Percentiles rank a stretch among this genome's conserved stretches.
Evolutionary conservation across 2,888 invertebrate species (phyloP).

Genomic region (Calameuta filiformis): DNA sequence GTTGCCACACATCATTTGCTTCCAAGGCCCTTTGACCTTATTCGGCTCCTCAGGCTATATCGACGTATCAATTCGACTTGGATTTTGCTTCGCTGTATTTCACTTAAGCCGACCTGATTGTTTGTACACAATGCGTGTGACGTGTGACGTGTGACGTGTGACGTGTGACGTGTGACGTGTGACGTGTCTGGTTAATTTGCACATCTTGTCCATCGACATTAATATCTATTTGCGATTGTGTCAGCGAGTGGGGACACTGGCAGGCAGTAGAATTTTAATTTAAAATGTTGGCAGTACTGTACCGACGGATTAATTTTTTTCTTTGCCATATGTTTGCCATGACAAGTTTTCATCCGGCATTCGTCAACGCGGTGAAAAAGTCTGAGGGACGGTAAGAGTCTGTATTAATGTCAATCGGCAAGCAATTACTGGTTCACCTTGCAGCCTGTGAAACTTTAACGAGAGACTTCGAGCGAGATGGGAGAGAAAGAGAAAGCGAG

Average conservation of each 20-base stretch:
- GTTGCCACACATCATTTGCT: background rate
- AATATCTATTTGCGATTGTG: too few relatives aligned
- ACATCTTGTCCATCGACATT: too few relatives aligned
- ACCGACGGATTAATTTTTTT: background rate
- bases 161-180: too few relatives aligned
- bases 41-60: background rate
- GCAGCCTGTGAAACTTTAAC: background rate
- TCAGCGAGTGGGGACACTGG: background rate
- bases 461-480: background rate
- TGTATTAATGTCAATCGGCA: background rate
- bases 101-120: background rate
- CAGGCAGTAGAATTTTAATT: background rate
- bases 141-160: too few relatives aligned
- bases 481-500: slow-evolving; percentile 7
- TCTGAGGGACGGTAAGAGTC: background rate
- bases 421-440: background rate
- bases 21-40: background rate
- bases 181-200: too few relatives aligned
- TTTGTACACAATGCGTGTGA: too few relatives aligned
- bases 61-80: background rate
- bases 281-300: background rate
- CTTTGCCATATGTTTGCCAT: background rate
- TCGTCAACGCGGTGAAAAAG: background rate
- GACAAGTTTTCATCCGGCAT: background rate
- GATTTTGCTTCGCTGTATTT: background rate